Conservation (phyloP, 2,888 invertebrate genomes). For the Xylota sylvarum region DNA sequence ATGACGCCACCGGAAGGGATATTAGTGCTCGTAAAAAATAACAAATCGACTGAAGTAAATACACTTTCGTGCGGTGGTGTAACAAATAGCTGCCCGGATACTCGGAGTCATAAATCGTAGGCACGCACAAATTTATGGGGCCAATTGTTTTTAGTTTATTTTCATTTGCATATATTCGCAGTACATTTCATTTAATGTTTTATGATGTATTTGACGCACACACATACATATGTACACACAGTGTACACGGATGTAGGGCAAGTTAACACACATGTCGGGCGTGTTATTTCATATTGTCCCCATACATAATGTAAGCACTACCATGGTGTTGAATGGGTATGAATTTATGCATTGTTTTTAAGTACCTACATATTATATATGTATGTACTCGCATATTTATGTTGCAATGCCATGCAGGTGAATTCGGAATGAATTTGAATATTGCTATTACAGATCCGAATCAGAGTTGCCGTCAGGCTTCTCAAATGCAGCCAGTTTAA, state of each 20-base stretch:
- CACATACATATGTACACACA: neutral
- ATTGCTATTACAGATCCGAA: neutral
- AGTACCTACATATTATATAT: too few species aligned
- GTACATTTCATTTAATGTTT: conserved; percentile 53
- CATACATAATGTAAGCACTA: neutral
- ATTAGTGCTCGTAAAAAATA: conserved; percentile 59
- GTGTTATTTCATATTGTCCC: neutral
- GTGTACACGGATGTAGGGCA: neutral
- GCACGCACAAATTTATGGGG: conserved; percentile 56
- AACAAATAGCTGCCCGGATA: conserved; percentile 56
- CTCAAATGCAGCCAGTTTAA: too few species aligned
- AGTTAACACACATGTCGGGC: conserved; percentile 12
- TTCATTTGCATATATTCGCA: conserved; percentile 60
- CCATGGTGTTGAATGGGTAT: neutral
- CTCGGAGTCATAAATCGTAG: conserved; percentile 52
- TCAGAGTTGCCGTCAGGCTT: too few species aligned
- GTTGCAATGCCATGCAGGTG: neutral
- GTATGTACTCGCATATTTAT: too few species aligned
- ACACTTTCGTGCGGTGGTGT: conserved; percentile 42
- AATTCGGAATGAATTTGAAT: neutral
- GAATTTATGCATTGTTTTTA: neutral
- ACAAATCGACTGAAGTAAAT: conserved; percentile 51
- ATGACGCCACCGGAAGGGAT: conserved; percentile 54
- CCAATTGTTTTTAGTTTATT: conserved; percentile 66
- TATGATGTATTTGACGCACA: conserved; percentile 44